Base-by-base conservation (phyloP, 2,888 invertebrate genomes). In the Troilus luridus region DNA sequence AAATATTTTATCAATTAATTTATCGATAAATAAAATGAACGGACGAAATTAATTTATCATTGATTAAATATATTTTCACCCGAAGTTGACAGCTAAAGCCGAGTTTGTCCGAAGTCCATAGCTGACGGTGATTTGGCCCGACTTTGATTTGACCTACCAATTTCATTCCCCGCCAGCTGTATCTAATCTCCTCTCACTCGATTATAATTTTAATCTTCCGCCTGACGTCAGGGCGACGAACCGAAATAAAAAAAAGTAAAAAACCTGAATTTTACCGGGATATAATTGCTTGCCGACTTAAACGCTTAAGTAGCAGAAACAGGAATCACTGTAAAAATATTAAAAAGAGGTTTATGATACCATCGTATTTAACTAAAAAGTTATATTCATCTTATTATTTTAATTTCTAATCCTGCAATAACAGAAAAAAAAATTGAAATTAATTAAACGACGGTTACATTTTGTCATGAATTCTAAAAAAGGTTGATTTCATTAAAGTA, bases 131-230 rank as follows among this genome's bases (percentile, higher is more conserved):
- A 67, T 12, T 24, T 24, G 12, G 24, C 5, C 67, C 12, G 67
- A 67, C 67, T 67, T 24, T 67, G 67, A 67, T 67, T 67, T 67
- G 24, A 67, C 24, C 67, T 11, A 67, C 67, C 67, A 67, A 67
- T 67, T 67, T 14, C 67, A 24, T 12, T 54, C 10, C 19, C 81
- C 19, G 21, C 81, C 81, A 81, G 19, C 81, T 81, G 81, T 54
- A 19, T 81, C 81, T 56, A 81, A 81, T 81, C 81, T 81, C 19
- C 81, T 11, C 21, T 54, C 54, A 81, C 81, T 81, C 19, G 54
- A 81, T 81, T 81, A 81, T 81, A 54, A 54, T 81, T 81, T 81
- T 56, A 81, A 81, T 81, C 81, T 81, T 41, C 54, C 9, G 81
- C 81, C 21, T 81, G 81, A 81, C 81, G 81, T 81, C 81, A 81